Evolutionary conservation across 2,797 vertebrate species (phyloP).

Genomic region (Myripristis jacobus): DNA sequence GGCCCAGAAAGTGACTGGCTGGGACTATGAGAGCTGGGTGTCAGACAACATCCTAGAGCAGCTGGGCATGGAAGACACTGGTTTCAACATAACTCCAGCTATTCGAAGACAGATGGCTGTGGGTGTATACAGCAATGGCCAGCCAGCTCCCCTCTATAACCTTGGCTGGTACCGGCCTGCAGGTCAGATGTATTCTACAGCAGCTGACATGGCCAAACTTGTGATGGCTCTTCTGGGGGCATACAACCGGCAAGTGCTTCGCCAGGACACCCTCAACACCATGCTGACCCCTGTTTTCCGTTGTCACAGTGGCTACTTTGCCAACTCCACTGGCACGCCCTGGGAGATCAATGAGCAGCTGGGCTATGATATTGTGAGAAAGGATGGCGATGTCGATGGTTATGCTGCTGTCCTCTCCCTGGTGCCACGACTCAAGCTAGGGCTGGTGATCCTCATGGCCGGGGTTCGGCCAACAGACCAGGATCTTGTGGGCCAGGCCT

Average conservation of each 20-base stretch:
- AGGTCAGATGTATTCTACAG: constrained; percentile 93
- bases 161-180: constrained; percentile 94
- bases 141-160: constrained; percentile 88
- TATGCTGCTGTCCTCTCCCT: constrained; percentile 90
- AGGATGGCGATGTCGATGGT: constrained; percentile 92
- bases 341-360: constrained; percentile 91
- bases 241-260: constrained; percentile 79
- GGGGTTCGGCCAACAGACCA: constrained; percentile 84
- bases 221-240: constrained; percentile 87
- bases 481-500: constrained; percentile 84
- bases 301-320: constrained; percentile 89
- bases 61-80: constrained; percentile 90
- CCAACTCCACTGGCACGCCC: constrained; percentile 90
- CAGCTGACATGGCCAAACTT: constrained; percentile 91
- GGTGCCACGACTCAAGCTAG: constrained; percentile 88
- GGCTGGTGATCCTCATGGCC: constrained; percentile 89
- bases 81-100: constrained; percentile 84
- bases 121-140: constrained; percentile 87
- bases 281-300: constrained; percentile 87
- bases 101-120: constrained; percentile 85
- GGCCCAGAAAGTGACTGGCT: constrained; percentile 80
- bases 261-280: constrained; percentile 86
- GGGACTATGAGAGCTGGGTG: constrained; percentile 90
- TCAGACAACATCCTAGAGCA: constrained; percentile 85
- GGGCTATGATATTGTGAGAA: constrained; percentile 88